Evolutionary conservation across 2,888 invertebrate species (phyloP).

Genomic region (Dasypolia templi): DNA sequence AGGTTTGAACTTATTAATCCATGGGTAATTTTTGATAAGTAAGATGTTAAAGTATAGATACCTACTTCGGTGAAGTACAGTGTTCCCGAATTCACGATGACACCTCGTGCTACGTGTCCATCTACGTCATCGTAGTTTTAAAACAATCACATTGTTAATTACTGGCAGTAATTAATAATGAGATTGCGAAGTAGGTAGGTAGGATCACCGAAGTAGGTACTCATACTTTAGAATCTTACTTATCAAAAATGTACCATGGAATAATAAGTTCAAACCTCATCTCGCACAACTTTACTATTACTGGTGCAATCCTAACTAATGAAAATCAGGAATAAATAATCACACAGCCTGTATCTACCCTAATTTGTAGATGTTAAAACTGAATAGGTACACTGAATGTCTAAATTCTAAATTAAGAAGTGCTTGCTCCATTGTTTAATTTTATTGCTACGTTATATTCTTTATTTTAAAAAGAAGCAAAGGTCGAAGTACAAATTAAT

Average conservation of each 20-base stretch:
- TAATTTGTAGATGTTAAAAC: constrained; percentile 5
- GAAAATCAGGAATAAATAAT: constrained; percentile 27
- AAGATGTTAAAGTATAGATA: background rate
- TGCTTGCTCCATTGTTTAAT: background rate
- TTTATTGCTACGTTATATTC: constrained; percentile 10
- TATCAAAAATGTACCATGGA: background rate
- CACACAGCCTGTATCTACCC: background rate
- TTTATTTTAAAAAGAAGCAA: constrained; percentile 9
- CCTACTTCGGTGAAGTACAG: no score
- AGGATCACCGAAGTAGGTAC: no score
- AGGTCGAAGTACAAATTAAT: constrained; percentile 2
- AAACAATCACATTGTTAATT: constrained; percentile 15
- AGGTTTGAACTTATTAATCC: background rate
- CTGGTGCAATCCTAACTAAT: constrained; percentile 16
- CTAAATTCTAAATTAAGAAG: constrained; percentile 2
- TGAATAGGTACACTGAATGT: constrained; percentile 6
- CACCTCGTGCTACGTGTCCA: background rate
- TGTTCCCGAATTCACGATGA: background rate
- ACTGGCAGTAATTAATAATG: no score
- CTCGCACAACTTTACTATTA: background rate
- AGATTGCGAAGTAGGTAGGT: no score
- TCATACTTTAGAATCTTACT: background rate
- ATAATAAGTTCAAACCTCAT: background rate
- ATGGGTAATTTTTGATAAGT: background rate
- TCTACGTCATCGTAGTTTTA: constrained; percentile 8